A percentile compares a stretch with the other conserved stretches of the same genome.
Conservation (phyloP, 2,797 vertebrate species). For the Tenualosa ilisha region DNA sequence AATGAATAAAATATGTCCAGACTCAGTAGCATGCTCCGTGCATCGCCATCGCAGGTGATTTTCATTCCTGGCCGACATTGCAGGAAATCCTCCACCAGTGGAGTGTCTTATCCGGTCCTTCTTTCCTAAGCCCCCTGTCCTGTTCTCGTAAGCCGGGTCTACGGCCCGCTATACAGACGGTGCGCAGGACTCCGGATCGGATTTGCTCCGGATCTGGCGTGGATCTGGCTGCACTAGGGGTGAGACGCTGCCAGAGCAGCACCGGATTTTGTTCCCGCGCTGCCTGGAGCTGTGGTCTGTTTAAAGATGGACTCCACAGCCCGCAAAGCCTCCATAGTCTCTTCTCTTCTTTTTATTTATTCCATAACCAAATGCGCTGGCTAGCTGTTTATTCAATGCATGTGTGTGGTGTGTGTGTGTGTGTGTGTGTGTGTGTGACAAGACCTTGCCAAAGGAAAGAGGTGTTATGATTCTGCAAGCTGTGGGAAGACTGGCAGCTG, state of each 20-base stretch:
- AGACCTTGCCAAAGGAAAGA: not conserved
- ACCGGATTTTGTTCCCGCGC: not conserved
- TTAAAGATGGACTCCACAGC: slow-evolving; percentile 13
- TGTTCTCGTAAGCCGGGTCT: not conserved
- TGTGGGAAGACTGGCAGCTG: not conserved
- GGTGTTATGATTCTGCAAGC: slow-evolving; percentile 2
- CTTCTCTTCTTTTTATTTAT: not conserved
- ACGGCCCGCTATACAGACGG: not conserved
- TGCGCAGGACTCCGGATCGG: not conserved
- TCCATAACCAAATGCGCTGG: not conserved
- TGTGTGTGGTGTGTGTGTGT: too few species aligned
- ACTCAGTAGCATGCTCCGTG: not conserved
- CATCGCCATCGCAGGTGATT: not conserved
- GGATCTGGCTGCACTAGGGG: not conserved
- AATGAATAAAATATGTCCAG: slow-evolving; percentile 13
- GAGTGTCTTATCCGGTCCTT: not conserved
- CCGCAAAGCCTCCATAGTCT: not conserved
- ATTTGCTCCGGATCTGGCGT: not conserved
- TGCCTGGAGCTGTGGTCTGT: not conserved
- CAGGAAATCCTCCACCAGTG: not conserved
- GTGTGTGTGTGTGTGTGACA: not conserved
- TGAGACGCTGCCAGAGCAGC: not conserved
- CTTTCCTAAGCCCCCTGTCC: slow-evolving; percentile 7
- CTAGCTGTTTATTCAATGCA: not conserved
- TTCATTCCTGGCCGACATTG: not conserved